Evolutionary conservation across 2,797 vertebrate genomes (phyloP).

Genomic region (Octomys mimax): DNA sequence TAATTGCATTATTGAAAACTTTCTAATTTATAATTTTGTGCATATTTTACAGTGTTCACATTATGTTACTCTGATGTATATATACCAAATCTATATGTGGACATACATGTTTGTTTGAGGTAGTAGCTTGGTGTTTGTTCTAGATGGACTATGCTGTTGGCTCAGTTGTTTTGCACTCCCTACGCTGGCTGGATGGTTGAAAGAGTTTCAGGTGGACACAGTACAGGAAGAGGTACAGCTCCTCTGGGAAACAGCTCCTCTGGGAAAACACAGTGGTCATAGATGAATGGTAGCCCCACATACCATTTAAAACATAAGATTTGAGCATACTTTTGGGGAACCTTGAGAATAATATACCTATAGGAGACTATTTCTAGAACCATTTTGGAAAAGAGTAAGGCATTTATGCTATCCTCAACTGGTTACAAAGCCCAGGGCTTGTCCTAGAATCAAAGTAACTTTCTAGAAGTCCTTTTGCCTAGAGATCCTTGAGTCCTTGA

Average conservation of each 20-base stretch:
- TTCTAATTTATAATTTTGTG: not conserved
- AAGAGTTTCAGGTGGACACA: not conserved
- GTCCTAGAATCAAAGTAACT: not conserved
- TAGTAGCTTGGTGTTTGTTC: not conserved
- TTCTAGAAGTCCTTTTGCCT: not conserved
- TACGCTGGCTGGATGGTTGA: not conserved
- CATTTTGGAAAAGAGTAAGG: slow-evolving; percentile 37
- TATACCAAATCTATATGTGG: not conserved
- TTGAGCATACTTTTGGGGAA: not conserved
- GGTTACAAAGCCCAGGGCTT: not conserved
- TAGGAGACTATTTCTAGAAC: not conserved
- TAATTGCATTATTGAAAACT: not conserved
- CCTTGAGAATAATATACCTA: not conserved
- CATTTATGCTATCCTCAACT: not conserved
- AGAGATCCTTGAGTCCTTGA: not conserved
- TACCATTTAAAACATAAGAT: too few species aligned
- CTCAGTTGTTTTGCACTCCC: not conserved
- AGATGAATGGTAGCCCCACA: not conserved
- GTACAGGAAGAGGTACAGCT: not conserved
- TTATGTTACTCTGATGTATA: not conserved
- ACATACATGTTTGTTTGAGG: not conserved
- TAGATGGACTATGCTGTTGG: not conserved
- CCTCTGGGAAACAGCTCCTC: not conserved
- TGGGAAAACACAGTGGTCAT: not conserved
- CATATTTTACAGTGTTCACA: not conserved